These are phyloP conservation scores for Forbesichthys agassizii DNA, from an alignment of 2,113 vertebrate species.

Conservation along the genomic window DNA sequence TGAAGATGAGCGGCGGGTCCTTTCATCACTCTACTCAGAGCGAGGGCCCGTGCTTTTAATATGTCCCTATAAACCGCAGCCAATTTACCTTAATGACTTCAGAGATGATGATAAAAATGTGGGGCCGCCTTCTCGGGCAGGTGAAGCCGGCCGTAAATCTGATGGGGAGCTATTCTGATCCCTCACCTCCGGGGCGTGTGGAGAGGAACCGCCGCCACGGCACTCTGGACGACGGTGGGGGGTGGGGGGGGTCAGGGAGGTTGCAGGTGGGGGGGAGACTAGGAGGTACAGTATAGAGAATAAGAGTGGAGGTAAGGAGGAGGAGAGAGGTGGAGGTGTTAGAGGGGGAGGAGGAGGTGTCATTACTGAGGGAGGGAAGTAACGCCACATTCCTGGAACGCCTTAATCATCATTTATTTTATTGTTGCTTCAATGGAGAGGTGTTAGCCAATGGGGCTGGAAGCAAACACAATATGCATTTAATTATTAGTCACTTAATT, in stretches of 20 bases:
- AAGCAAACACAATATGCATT: conserved; percentile 22
- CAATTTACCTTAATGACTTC: conserved; percentile 60
- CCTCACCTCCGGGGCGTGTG: conserved; percentile 29
- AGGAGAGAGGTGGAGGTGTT: neutral
- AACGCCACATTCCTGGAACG: conserved; percentile 13
- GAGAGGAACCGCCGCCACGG: conserved; percentile 15
- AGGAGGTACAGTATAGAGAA: neutral
- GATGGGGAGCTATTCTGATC: conserved; percentile 37
- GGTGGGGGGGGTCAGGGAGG: conserved; percentile 30
- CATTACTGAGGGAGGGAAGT: conserved; percentile 4
- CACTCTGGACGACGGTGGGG: conserved; percentile 57
- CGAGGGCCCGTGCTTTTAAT: conserved; percentile 33
- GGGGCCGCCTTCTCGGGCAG: conserved; percentile 36
- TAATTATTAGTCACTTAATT: conserved; percentile 16
- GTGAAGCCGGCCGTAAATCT: conserved; percentile 51
- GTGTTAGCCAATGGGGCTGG: conserved; percentile 27
- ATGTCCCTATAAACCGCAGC: conserved; percentile 42
- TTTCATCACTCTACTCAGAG: conserved; percentile 25
- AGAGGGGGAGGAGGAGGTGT: conserved; percentile 1
- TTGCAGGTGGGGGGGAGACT: conserved; percentile 33
- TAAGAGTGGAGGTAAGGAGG: neutral
- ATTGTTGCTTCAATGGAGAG: conserved; percentile 16
- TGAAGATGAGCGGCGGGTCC: conserved; percentile 22
- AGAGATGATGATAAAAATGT: conserved; percentile 59
- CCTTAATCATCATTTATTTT: conserved; percentile 24